phyloP scores from a whole-genome alignment of 2,113 vertebrate species.

The Pseudolaguvia tuberculata region DNA sequence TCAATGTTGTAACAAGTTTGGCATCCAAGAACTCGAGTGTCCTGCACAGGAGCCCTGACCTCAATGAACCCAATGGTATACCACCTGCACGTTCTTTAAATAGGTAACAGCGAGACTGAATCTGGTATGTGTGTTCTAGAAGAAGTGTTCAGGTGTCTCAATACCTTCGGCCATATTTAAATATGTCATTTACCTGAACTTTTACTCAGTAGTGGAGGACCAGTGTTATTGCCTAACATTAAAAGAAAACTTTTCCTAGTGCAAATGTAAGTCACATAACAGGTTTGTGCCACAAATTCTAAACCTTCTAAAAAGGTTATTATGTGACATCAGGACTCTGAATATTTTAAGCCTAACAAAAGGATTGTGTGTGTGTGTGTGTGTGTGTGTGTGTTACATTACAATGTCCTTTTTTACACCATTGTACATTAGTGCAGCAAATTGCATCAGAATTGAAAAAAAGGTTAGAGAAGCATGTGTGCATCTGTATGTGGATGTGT shows the following conservation, averaged over 20 bases:
- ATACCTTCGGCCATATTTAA: too few relatives aligned
- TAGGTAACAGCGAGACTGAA: too few relatives aligned
- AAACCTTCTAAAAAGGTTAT: neutral
- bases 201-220: conserved; percentile 41
- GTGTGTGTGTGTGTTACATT: neutral
- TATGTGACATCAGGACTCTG: conserved; percentile 19
- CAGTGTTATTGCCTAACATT: conserved; percentile 42
- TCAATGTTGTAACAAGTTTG: too few relatives aligned
- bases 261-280: conserved; percentile 42
- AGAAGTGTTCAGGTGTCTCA: too few relatives aligned
- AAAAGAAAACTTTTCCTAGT: conserved; percentile 33
- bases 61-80: too few relatives aligned
- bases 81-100: too few relatives aligned
- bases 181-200: neutral
- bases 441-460: conserved; percentile 20
- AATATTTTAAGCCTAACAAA: conserved; percentile 12
- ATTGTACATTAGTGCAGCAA: conserved; percentile 8
- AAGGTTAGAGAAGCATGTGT: neutral
- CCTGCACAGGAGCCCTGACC: too few relatives aligned
- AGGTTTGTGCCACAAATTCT: conserved; percentile 23
- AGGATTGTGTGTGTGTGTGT: neutral
- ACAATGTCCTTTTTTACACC: neutral
- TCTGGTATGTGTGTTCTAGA: too few relatives aligned
- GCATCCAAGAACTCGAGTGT: too few relatives aligned
- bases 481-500: too few relatives aligned